Conservation (phyloP, 1,140 invertebrate species). For the Drosophila truncata region DNA sequence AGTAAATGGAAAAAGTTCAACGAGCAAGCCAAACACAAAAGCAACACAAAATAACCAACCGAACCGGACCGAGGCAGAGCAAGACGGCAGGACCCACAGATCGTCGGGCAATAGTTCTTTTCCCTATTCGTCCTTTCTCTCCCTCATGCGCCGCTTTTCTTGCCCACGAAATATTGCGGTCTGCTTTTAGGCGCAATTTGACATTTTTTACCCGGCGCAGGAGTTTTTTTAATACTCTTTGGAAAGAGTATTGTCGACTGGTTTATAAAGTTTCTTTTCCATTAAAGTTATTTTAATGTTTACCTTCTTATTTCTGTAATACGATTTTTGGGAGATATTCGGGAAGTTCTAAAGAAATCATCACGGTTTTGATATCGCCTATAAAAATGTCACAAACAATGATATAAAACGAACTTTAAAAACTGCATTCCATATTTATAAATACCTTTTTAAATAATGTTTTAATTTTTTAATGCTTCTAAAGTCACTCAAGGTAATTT, state of each 20-base stretch:
- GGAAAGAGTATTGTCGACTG: background rate
- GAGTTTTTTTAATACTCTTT: conserved; percentile 9
- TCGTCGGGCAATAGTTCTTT: conserved; percentile 58
- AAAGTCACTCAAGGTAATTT: too few relatives aligned
- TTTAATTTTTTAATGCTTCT: too few relatives aligned
- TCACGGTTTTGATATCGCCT: too few relatives aligned
- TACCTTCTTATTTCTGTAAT: too few relatives aligned
- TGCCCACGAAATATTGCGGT: conserved; percentile 74
- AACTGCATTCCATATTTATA: too few relatives aligned
- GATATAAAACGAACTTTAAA: too few relatives aligned
- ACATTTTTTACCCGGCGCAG: conserved; percentile 59
- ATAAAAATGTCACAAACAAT: too few relatives aligned
- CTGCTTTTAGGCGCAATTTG: conserved; percentile 78
- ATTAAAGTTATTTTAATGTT: too few relatives aligned
- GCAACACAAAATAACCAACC: conserved; percentile 43
- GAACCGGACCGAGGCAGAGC: conserved; percentile 8
- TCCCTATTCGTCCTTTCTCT: background rate
- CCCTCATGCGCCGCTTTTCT: conserved; percentile 11
- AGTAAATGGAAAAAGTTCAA: conserved; percentile 83
- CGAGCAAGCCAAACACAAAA: conserved; percentile 67
- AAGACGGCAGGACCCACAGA: conserved; percentile 1
- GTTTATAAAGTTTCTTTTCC: background rate
- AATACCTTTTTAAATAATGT: too few relatives aligned
- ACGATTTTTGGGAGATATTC: too few relatives aligned
- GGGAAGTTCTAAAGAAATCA: too few relatives aligned